phyloP scores from a whole-genome alignment of 2,797 vertebrate genomes.

The Oceanodroma leucorhoa region DNA sequence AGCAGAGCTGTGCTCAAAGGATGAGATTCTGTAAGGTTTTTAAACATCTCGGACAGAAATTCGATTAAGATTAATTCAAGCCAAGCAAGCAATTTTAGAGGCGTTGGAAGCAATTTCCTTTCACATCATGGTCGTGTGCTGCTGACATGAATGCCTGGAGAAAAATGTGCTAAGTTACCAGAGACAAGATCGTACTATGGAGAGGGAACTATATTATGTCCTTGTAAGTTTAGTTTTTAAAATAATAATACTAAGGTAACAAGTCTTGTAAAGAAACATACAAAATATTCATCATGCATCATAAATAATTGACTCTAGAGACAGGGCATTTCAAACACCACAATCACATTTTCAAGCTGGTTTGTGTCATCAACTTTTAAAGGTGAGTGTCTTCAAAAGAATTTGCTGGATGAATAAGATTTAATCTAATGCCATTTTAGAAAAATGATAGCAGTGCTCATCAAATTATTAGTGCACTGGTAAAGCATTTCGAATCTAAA shows the following conservation, averaged over 20 bases:
- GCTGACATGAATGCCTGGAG: constrained; percentile 52
- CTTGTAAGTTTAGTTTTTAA: neutral
- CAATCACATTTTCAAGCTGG: constrained; percentile 53
- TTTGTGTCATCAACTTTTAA: constrained; percentile 60
- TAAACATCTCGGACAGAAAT: constrained; percentile 78
- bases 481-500: constrained; percentile 71
- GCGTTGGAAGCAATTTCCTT: constrained; percentile 75
- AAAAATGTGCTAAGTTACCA: constrained; percentile 53
- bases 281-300: constrained; percentile 33
- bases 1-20: constrained; percentile 67
- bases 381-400: constrained; percentile 59
- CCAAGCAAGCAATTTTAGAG: constrained; percentile 73
- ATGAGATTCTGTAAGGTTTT: constrained; percentile 75
- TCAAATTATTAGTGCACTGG: constrained; percentile 71
- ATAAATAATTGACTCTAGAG: constrained; percentile 49
- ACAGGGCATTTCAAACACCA: constrained; percentile 61
- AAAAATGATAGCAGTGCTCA: constrained; percentile 68
- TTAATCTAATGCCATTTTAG: constrained; percentile 72
- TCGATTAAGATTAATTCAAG: constrained; percentile 81
- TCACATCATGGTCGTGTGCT: constrained; percentile 63
- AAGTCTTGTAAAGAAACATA: neutral
- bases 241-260: neutral
- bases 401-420: constrained; percentile 66
- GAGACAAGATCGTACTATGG: constrained; percentile 4
- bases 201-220: neutral